Conservation (phyloP, 2,113 vertebrate species). For the Myrmophylax atrothorax region DNA sequence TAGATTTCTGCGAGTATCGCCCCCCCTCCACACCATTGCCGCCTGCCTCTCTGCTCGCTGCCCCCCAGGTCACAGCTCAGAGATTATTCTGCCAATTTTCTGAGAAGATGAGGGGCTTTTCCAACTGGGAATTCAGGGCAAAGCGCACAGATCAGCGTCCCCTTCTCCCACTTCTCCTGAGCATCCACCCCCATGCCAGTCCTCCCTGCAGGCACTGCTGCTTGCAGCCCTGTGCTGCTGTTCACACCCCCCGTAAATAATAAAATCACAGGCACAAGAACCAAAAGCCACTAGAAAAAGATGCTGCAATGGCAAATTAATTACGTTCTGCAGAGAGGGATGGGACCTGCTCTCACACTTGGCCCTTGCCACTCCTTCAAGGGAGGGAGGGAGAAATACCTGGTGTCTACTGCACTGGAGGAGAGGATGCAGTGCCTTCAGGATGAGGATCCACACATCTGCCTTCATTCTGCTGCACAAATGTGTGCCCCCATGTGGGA, state of each 20-base stretch:
- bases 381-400: neutral
- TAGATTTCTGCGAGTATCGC: conserved; percentile 44
- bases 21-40: neutral
- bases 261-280: conserved; percentile 13
- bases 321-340: conserved; percentile 29
- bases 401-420: neutral
- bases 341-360: neutral
- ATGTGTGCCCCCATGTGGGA: accelerated
- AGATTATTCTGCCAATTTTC: conserved; percentile 57
- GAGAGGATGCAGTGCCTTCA: neutral
- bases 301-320: conserved; percentile 10
- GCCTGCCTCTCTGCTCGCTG: neutral
- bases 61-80: conserved; percentile 31
- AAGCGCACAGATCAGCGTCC: neutral
- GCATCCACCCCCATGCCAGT: neutral
- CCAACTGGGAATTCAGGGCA: conserved; percentile 48
- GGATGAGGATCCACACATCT: neutral
- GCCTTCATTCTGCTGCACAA: neutral
- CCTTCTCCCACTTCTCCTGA: neutral
- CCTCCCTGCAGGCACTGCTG: neutral
- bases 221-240: neutral
- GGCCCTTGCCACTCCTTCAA: neutral
- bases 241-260: conserved; percentile 35
- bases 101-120: conserved; percentile 40
- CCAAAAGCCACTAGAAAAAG: conserved; percentile 17